Evolutionary conservation across 2,113 vertebrate genomes (phyloP).

Genomic region (Octodon degus): DNA sequence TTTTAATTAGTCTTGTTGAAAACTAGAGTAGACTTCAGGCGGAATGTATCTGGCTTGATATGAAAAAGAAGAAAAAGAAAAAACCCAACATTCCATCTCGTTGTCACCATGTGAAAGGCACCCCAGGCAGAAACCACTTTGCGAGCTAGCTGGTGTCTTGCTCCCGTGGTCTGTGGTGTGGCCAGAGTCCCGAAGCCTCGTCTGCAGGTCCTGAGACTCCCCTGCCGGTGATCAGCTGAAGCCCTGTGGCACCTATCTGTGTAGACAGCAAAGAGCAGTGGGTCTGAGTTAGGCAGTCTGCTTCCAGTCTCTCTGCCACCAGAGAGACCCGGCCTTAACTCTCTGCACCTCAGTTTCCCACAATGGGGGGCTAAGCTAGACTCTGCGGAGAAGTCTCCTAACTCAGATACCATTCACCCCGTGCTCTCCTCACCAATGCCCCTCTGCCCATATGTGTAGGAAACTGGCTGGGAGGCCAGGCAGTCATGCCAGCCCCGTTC

Average conservation of each 20-base stretch:
- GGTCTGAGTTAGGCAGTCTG: neutral
- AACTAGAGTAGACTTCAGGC: constrained; percentile 61
- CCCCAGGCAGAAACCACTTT: neutral
- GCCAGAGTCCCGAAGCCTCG: neutral
- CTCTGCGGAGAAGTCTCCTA: neutral
- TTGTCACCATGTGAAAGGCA: neutral
- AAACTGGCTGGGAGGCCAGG: neutral
- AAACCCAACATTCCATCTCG: neutral
- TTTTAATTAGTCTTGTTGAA: constrained; percentile 80
- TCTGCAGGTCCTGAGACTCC: neutral
- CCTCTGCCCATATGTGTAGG: neutral
- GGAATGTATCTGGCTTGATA: constrained; percentile 67
- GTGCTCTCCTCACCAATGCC: neutral
- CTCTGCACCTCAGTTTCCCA: neutral
- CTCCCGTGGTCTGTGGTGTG: neutral
- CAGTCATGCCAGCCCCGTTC: neutral
- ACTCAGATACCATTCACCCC: neutral
- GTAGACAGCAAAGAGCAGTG: neutral
- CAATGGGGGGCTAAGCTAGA: neutral
- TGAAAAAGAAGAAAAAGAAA: neutral
- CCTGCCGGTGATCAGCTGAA: neutral
- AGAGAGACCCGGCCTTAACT: neutral
- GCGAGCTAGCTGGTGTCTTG: neutral
- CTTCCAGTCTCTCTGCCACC: neutral
- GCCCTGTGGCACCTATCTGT: neutral